Evolutionary conservation across 2,888 invertebrate species (phyloP), one percentile per base, ranked within the genome.

Genomic region (Agrochola circellaris): DNA sequence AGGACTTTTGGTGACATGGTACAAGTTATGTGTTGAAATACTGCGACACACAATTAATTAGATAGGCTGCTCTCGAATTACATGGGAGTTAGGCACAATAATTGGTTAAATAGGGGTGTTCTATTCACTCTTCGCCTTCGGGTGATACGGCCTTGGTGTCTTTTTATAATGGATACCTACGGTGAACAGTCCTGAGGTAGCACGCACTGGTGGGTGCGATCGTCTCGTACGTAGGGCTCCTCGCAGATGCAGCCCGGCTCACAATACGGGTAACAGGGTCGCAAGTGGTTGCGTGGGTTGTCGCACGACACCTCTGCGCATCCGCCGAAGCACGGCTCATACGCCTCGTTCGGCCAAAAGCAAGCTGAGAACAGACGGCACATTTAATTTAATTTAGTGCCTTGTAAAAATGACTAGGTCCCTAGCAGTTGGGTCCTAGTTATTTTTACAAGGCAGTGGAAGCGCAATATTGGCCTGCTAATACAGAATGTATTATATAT

Each of bases 211-310:
- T 96, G 96, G 2, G 96, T 96, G 74, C 96, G 92, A 87, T 96
- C 96, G 77, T 96, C 96, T 2, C 96, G 89, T 42, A 96, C 96
- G 82, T 95, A 96, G 38, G 96, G 96, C 30, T 96, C 96, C 82
- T 95, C 95, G 81, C 96, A 96, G 62, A 96, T 90, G 87, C 96
- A 96, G 68, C 96, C 96, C 0, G 96, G 96, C 91, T 96, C 96
- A 89, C 96, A 96, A 91, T 96, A 96, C 1, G 96, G 96, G 91
- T 96, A 96, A 91, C 96, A 96, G 0, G 96, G 96, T 0, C 96
- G 94, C 75, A 96, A 89, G 90, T 96, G 96, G 89, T 94, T 95
- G 54, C 95, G 95, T 0, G 96, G 96, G 90, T 96, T 96, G 91
- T 96, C 96, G 80, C 96, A 96, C 15, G 96, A 94, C 61, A 96